Evolutionary conservation across 2,888 invertebrate genomes (phyloP), one percentile per base, ranked within the genome.

Genomic region (Stenchaetothrips biformis): DNA sequence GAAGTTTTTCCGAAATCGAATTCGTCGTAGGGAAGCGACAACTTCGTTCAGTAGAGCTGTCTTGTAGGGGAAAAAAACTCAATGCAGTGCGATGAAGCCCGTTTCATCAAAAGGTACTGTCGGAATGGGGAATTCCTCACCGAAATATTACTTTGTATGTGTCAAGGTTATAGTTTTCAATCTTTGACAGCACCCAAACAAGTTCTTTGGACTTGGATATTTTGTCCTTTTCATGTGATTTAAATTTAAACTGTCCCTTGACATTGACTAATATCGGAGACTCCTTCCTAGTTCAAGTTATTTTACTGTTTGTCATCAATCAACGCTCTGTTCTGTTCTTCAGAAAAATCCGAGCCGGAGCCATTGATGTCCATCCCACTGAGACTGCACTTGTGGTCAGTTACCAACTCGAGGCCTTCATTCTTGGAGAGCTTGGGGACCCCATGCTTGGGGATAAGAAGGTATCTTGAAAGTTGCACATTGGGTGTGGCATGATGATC

Each of bases 341-440:
- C 80, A 92, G 92, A 84, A 92, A 92, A 86, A 91, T 93, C 84
- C 91, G 91, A 87, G 92, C 94, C 82, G 94, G 94, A 79, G 91
- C 91, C 82, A 90, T 96, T 82, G 96, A 97, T 88, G 95, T 95
- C 25, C 96, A 97, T 89, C 95, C 96, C 13, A 93, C 93, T 80
- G 93, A 96, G 85, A 93, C 94, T 85, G 95, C 96, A 78, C 88
- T 96, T 79, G 92, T 97, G 81, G 92, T 96, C 80, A 94, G 93
- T 87, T 96, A 96, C 88, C 94, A 95, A 86, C 88, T 95, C 82
- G 94, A 95, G 86, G 95, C 95, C 78, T 92, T 93, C n/a, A 93
- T 95, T 83, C 89, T 95, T 82, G 93, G 93, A 49, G 93, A 94
- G 86, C 89, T 93, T 83, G 93, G 93, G 81, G 92, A 94, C 86